phyloP scores from a whole-genome alignment of 2,888 invertebrate genomes.

The Omphaloscelis lunosa region DNA sequence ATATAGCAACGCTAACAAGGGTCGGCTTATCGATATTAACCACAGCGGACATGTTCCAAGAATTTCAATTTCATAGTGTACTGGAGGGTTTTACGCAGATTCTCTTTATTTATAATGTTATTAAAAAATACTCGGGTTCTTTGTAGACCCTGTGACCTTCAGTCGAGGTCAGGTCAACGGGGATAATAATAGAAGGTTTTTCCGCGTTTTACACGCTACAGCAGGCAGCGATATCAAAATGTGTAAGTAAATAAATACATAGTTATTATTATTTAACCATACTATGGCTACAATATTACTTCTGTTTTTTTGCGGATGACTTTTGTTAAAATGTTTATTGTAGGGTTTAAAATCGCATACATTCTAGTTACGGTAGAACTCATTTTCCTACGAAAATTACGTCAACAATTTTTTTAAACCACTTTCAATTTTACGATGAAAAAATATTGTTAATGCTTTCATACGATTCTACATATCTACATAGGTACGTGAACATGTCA shows the following conservation, averaged over 20 bases:
- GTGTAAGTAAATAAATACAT: too few species aligned
- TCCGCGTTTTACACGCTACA: constrained; percentile 12
- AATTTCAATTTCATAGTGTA: constrained; percentile 54
- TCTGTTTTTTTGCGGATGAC: not conserved
- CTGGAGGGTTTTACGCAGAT: constrained; percentile 23
- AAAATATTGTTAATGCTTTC: not conserved
- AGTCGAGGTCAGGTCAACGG: constrained; percentile 8
- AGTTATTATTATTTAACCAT: not conserved
- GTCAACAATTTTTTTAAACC: not conserved
- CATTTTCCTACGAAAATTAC: not conserved
- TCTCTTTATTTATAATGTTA: constrained; percentile 57
- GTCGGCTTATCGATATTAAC: constrained; percentile 19
- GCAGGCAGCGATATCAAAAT: too few species aligned
- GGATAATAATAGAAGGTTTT: constrained; percentile 52
- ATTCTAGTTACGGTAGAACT: not conserved
- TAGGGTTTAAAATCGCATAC: not conserved
- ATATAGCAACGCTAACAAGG: not conserved
- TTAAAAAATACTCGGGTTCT: constrained; percentile 63
- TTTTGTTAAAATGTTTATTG: not conserved
- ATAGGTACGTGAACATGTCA: not conserved
- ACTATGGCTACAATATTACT: not conserved
- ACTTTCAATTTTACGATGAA: constrained; percentile 1
- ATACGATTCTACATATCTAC: not conserved
- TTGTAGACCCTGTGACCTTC: constrained; percentile 51
- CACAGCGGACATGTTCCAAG: constrained; percentile 25